phyloP scores from a whole-genome alignment of 2,113 vertebrate genomes.

The Hiodon alosoides region DNA sequence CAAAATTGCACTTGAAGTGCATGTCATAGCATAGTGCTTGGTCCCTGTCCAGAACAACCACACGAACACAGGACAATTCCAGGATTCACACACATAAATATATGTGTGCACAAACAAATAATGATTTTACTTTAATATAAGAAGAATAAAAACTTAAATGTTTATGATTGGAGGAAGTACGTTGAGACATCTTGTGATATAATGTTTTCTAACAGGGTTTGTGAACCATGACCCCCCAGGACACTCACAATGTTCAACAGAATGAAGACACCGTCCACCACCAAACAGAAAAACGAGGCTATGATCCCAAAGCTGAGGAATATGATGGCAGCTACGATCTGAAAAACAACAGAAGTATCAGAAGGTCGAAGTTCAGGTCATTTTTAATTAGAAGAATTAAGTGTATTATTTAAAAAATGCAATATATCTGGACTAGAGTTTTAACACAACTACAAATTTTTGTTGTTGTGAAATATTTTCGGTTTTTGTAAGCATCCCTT shows the following conservation, averaged over 20 bases:
- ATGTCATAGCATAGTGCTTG: neutral
- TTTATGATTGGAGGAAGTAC: neutral
- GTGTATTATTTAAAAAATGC: no score
- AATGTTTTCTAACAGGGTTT: neutral
- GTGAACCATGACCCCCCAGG: neutral
- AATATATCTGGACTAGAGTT: no score
- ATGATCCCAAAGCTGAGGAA: constrained; percentile 62
- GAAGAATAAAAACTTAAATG: no score
- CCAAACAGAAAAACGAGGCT: constrained; percentile 52
- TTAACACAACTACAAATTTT: no score
- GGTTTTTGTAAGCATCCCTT: no score
- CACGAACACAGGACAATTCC: neutral
- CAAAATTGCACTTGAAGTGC: neutral
- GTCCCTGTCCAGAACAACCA: neutral
- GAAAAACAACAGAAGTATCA: constrained; percentile 4
- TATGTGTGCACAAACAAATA: neutral
- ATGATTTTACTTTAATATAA: neutral
- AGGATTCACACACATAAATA: neutral
- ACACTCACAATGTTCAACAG: constrained; percentile 54
- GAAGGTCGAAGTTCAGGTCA: neutral
- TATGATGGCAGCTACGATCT: constrained; percentile 54
- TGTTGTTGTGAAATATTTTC: no score
- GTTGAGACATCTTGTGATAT: neutral
- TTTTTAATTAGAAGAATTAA: no score
- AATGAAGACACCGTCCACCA: constrained; percentile 54